Conservation (phyloP, 1,140 invertebrate species). For the Caerostris darwini region DNA sequence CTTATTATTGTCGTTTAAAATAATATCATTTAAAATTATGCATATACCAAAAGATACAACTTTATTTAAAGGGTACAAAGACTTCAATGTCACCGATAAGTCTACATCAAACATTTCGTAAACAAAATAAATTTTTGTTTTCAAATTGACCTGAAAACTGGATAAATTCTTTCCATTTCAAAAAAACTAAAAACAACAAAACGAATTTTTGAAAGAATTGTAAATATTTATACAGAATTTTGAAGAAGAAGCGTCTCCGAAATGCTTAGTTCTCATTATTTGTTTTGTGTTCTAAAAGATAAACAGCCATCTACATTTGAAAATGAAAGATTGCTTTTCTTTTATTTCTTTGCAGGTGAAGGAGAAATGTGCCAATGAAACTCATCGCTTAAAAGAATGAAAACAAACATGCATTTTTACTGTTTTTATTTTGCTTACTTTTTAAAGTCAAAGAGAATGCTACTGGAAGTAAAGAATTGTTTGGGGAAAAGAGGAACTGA, state of each 20-base stretch:
- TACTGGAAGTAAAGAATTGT: not conserved
- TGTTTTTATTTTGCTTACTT: slow-evolving; percentile 15
- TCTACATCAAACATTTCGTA: too few species aligned
- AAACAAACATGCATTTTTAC: not conserved
- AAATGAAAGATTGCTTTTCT: not conserved
- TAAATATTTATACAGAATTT: not conserved
- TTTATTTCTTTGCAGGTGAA: slow-evolving; percentile 39
- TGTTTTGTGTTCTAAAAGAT: not conserved
- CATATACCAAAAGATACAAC: too few species aligned
- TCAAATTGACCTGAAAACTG: not conserved
- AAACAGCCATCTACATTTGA: not conserved
- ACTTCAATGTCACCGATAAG: too few species aligned
- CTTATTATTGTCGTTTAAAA: too few species aligned
- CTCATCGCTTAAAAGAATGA: not conserved
- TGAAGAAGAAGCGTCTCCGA: not conserved
- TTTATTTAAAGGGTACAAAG: too few species aligned
- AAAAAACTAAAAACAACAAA: not conserved
- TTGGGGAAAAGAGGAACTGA: not conserved
- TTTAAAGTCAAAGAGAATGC: not conserved
- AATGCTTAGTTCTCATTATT: not conserved
- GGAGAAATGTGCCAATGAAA: not conserved
- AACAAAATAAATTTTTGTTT: too few species aligned
- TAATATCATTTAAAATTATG: too few species aligned
- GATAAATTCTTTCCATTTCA: not conserved
- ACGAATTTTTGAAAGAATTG: not conserved